These are phyloP conservation scores for Sinodicranocentrus sp. DNA, from an alignment of 2,888 invertebrate genomes.

Conservation along the genomic window DNA sequence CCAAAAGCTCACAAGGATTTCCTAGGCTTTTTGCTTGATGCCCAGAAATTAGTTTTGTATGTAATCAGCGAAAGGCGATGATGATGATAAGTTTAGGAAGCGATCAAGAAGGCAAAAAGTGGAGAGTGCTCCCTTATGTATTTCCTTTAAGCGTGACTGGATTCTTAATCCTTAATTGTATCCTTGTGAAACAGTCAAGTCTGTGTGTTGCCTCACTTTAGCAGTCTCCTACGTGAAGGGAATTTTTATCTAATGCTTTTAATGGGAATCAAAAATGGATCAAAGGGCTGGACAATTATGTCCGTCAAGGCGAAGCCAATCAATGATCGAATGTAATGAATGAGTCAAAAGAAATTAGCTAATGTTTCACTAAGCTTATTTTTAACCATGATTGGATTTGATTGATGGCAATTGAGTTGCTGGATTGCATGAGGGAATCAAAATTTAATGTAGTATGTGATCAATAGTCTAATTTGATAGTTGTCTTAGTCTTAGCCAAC, in stretches of 20 bases:
- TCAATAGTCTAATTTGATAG: not conserved
- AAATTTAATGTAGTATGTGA: too few species aligned
- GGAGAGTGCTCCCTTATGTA: not conserved
- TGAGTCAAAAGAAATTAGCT: too few species aligned
- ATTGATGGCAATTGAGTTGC: too few species aligned
- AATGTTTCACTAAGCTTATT: too few species aligned
- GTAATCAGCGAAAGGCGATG: slow-evolving; percentile 2
- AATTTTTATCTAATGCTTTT: too few species aligned
- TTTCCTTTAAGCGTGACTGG: not conserved
- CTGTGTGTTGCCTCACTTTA: not conserved
- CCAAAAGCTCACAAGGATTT: not conserved
- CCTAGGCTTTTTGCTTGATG: not conserved
- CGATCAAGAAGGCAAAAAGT: not conserved
- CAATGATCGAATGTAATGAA: too few species aligned
- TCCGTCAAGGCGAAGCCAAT: too few species aligned
- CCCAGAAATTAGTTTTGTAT: slow-evolving; percentile 4
- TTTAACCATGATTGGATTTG: too few species aligned
- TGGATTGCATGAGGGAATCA: too few species aligned
- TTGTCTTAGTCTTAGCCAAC: not conserved
- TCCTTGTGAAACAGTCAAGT: not conserved
- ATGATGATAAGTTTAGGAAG: not conserved
- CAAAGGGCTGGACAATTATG: too few species aligned
- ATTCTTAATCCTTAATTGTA: not conserved
- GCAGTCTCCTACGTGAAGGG: too few species aligned
- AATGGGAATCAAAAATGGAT: too few species aligned